Evolutionary conservation across 2,797 vertebrate species (phyloP).

Genomic region (Mus spretus): DNA sequence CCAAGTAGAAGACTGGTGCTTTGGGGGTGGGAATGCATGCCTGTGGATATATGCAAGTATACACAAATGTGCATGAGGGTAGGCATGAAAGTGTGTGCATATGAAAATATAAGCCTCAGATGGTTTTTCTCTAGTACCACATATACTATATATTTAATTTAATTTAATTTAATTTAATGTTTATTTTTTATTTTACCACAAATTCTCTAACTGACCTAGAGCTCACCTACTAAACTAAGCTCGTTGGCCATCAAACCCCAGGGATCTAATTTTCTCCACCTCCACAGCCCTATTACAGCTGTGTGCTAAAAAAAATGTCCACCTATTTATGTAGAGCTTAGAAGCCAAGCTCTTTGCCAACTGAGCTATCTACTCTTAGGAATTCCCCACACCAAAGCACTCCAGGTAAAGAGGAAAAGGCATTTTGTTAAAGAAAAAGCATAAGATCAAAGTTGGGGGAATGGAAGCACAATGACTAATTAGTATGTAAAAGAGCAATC

Average conservation of each 20-base stretch:
- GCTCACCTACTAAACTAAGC: not conserved
- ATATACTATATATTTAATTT: not conserved
- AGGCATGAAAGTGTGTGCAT: not conserved
- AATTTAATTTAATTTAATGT: too few species aligned
- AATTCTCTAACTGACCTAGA: not conserved
- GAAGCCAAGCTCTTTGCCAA: too few species aligned
- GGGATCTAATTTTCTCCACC: too few species aligned
- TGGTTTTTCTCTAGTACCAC: not conserved
- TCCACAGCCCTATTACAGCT: not conserved
- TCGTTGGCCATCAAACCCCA: not conserved
- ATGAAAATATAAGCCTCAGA: not conserved
- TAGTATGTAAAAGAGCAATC: not conserved
- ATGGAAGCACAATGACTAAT: not conserved
- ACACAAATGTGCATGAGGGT: not conserved
- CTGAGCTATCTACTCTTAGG: too few species aligned
- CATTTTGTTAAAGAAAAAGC: not conserved
- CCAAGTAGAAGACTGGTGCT: not conserved
- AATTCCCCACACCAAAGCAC: not conserved
- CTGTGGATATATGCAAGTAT: not conserved
- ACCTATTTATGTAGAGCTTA: not conserved
- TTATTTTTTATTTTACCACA: not conserved
- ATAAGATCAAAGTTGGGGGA: not conserved
- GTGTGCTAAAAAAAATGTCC: not conserved
- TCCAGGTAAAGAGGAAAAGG: not conserved
- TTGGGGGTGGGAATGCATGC: not conserved